phyloP scores from a whole-genome alignment of 1,140 invertebrate species.

The Drosophila pectinifera region DNA sequence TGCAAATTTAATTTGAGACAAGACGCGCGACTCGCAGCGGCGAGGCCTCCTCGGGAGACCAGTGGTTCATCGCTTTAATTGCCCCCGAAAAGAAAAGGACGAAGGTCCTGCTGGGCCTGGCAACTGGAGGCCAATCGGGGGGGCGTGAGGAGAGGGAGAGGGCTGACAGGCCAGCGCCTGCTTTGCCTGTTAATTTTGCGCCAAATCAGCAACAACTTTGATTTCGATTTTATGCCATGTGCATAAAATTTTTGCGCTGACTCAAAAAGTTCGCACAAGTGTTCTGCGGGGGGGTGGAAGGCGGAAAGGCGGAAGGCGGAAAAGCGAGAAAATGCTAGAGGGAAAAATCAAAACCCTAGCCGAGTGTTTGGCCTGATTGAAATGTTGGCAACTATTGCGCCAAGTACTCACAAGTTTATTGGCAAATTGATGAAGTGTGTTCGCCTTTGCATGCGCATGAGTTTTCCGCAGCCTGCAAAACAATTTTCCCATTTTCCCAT shows the following conservation, averaged over 20 bases:
- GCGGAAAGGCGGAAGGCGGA: too few relatives aligned
- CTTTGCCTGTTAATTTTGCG: constrained; percentile 78
- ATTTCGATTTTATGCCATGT: constrained; percentile 74
- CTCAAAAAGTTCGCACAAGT: constrained; percentile 58
- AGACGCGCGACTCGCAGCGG: constrained; percentile 40
- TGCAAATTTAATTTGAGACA: constrained; percentile 82
- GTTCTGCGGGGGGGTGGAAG: too few relatives aligned
- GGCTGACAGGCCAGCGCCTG: constrained; percentile 53
- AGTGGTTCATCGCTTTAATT: constrained; percentile 46
- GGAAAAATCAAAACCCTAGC: constrained; percentile 27
- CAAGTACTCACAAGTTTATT: constrained; percentile 80
- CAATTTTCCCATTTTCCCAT: constrained; percentile 64
- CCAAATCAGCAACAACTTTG: constrained; percentile 82
- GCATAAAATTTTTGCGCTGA: constrained; percentile 77
- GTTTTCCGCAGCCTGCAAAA: constrained; percentile 66
- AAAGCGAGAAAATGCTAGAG: constrained; percentile 10
- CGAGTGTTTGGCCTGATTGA: constrained; percentile 77
- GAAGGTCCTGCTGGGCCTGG: constrained; percentile 10
- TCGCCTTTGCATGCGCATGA: constrained; percentile 56
- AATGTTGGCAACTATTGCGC: constrained; percentile 82
- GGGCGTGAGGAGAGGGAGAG: background rate
- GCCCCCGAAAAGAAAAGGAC: constrained; percentile 39
- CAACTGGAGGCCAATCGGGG: background rate
- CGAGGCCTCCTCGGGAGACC: constrained; percentile 19
- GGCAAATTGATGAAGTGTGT: constrained; percentile 81